Evolutionary conservation across 2,797 vertebrate genomes (phyloP).

Genomic region (Myotis pilosus): DNA sequence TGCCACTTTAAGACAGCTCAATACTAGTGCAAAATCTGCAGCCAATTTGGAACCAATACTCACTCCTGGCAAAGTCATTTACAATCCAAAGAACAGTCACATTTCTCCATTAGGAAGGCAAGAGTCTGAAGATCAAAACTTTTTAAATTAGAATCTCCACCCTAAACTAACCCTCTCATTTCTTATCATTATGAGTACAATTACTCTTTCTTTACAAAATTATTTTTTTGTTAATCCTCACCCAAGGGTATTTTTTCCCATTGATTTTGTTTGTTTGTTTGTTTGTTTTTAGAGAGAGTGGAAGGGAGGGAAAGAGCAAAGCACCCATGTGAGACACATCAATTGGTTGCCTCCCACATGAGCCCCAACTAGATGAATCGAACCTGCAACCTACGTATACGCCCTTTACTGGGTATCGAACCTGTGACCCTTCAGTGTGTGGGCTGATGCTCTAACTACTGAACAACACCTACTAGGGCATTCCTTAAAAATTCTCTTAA

Average conservation of each 20-base stretch:
- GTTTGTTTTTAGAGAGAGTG: neutral
- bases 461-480: too few species aligned
- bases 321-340: too few species aligned
- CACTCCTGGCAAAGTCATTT: neutral
- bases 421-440: too few species aligned
- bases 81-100: neutral
- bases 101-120: neutral
- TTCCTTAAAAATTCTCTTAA: too few species aligned
- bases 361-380: too few species aligned
- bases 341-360: too few species aligned
- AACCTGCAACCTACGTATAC: too few species aligned
- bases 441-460: too few species aligned
- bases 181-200: neutral
- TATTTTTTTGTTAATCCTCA: neutral
- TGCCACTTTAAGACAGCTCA: neutral
- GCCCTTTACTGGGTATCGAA: too few species aligned
- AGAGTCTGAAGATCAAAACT: neutral
- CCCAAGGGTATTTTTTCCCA: too few species aligned
- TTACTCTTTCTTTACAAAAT: neutral
- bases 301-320: too few species aligned
- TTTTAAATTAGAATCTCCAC: neutral
- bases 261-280: neutral
- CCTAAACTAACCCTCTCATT: neutral
- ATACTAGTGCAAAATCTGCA: neutral
- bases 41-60: neutral